Evolutionary conservation across 2,113 vertebrate species (phyloP), one percentile per base, ranked within the genome.

Genomic region (Geococcyx californianus): DNA sequence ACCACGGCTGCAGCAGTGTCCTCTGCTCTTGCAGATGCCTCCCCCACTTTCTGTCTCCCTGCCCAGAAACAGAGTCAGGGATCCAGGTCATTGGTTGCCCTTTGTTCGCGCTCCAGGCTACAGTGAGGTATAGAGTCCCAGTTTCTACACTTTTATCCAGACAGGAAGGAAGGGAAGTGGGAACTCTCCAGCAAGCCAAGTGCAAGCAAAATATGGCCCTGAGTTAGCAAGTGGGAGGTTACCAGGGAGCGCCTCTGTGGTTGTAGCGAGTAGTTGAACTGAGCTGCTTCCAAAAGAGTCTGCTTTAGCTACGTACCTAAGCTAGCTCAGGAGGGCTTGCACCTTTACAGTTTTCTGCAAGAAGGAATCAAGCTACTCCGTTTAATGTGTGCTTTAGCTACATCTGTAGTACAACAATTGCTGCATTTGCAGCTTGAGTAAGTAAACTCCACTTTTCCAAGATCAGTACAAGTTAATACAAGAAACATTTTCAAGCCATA

Each of bases 1-100:
- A 36, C 36, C 33, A 45, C 0, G 0, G 21, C 29, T 3, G 0
- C 62, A 62, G 9, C 14, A 56, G 26, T 2, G 7, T 14, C 14
- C 6, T 36, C 42, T 54, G 26, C 15, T 56, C n/a, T 73, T 60
- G 14, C 16, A 45, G 16, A 26, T 36, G 11, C 10, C 19, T 74
- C 19, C 21, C 21, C 33, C 45, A 29, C 34, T 52, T 70, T 84
- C 51, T 38, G 16, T 11, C 9, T 52, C n/a, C 8, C 49, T 49
- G 2, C 17, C 9, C n/a, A 69, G 40, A 89, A 79, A 67, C 0
- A 1, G 17, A 45, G 9, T 12, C 47, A 72, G 54, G 20, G 8
- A 60, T 13, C 29, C 7, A 40, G 10, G 14, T 12, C 13, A 69
- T 18, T 1, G 0, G 6, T 33, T n/a, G 6, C 15, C 16, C 25